Evolutionary conservation across 1,140 invertebrate genomes (phyloP).

Genomic region (Camponotus floridanus): DNA sequence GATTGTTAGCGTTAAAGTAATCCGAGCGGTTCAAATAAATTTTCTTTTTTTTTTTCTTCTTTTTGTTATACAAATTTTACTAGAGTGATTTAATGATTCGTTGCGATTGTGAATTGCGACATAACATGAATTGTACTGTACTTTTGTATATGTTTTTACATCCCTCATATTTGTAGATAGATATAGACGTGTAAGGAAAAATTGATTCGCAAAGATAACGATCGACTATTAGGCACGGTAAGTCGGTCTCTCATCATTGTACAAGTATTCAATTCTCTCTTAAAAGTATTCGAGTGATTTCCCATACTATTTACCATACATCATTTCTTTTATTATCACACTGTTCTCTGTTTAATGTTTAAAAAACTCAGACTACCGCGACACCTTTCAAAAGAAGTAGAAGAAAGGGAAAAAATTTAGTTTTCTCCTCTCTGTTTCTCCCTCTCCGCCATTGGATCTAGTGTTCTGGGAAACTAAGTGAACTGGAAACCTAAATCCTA

Average conservation of each 20-base stretch:
- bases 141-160: slow-evolving; percentile 68
- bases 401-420: slow-evolving; percentile 12
- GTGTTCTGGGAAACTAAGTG: slow-evolving; percentile 51
- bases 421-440: no score
- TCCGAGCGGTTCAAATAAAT: slow-evolving; percentile 50
- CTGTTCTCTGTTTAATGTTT: slow-evolving; percentile 1
- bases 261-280: slow-evolving; percentile 31
- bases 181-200: slow-evolving; percentile 27
- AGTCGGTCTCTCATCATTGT: slow-evolving; percentile 29
- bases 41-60: slow-evolving; percentile 62
- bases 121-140: slow-evolving; percentile 66
- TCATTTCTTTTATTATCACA: not conserved
- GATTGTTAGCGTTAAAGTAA: slow-evolving; percentile 71
- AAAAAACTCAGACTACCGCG: not conserved
- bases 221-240: not conserved
- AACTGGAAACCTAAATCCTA: slow-evolving; percentile 51
- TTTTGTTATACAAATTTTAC: slow-evolving; percentile 64
- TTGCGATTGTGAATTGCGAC: slow-evolving; percentile 63
- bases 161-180: slow-evolving; percentile 45
- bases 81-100: slow-evolving; percentile 70
- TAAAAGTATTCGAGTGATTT: slow-evolving; percentile 32
- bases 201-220: slow-evolving; percentile 30
- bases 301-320: not conserved
- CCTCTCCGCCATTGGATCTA: not conserved
- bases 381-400: slow-evolving; percentile 61